Conservation (phyloP, 2,113 vertebrate species). For the Verasper variegatus region DNA sequence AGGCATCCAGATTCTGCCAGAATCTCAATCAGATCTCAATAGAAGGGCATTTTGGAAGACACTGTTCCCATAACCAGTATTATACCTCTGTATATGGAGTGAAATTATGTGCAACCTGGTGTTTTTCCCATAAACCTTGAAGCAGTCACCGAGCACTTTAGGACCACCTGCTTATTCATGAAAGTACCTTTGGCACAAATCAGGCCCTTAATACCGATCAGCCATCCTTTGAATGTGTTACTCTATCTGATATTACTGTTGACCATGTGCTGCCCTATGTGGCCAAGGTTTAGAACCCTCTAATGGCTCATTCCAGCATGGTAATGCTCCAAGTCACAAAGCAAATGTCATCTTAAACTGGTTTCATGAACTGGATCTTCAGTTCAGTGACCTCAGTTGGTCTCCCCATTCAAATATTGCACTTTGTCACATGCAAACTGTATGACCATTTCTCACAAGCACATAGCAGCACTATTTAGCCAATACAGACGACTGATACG, state of each 20-base stretch:
- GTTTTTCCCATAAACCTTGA: constrained; percentile 8
- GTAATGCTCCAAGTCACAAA: background rate
- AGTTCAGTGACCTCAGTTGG: background rate
- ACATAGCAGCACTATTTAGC: too few relatives aligned
- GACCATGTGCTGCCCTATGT: background rate
- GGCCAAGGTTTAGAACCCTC: background rate
- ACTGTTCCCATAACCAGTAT: constrained; percentile 16
- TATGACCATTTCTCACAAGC: too few relatives aligned
- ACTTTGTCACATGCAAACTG: too few relatives aligned
- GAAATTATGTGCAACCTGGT: background rate
- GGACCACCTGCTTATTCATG: background rate
- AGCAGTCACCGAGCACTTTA: background rate
- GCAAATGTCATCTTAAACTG: background rate
- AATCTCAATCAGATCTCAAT: constrained; percentile 28
- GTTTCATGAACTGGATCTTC: background rate
- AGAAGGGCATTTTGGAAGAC: constrained; percentile 32
- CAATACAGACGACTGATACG: too few relatives aligned
- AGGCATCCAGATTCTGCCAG: constrained; percentile 17
- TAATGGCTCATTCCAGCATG: background rate
- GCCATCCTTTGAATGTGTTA: background rate
- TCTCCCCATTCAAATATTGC: background rate
- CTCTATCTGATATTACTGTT: background rate
- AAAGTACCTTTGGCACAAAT: background rate
- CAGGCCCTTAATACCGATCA: background rate
- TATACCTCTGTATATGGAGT: background rate